Percentiles rank a stretch among this genome's conserved stretches.
Conservation (phyloP, 2,888 invertebrate genomes). For the Lasioglossum malachurum region DNA sequence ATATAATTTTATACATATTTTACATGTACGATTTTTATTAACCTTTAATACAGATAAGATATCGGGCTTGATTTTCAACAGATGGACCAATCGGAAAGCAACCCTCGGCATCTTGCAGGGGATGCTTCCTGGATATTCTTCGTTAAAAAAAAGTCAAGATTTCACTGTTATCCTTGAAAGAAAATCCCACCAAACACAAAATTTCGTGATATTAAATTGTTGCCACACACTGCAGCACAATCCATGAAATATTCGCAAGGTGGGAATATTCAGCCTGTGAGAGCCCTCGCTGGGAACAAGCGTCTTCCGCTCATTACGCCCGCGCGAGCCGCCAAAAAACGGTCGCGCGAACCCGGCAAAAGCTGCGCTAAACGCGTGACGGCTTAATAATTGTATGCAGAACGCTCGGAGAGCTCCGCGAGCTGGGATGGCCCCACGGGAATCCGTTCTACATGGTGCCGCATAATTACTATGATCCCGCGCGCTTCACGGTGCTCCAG, state of each 20-base stretch:
- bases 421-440: slow-evolving; percentile 67
- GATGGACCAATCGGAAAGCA: too few species aligned
- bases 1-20: too few species aligned
- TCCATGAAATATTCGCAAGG: background rate
- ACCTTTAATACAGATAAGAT: too few species aligned
- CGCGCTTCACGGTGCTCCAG: slow-evolving; percentile 78
- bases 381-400: slow-evolving; percentile 75
- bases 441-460: slow-evolving; percentile 77
- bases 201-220: background rate
- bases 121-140: too few species aligned
- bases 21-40: too few species aligned
- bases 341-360: slow-evolving; percentile 53
- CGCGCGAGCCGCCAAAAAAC: background rate
- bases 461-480: slow-evolving; percentile 80
- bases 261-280: background rate
- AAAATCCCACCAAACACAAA: background rate
- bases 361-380: slow-evolving; percentile 70
- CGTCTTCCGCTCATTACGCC: background rate
- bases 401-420: slow-evolving; percentile 25
- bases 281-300: background rate
- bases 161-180: too few species aligned
- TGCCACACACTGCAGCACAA: background rate
- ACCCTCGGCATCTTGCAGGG: too few species aligned
- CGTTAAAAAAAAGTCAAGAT: too few species aligned
- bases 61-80: too few species aligned